Evolutionary conservation across 2,888 invertebrate genomes (phyloP).

Genomic region (Melolontha melolontha): DNA sequence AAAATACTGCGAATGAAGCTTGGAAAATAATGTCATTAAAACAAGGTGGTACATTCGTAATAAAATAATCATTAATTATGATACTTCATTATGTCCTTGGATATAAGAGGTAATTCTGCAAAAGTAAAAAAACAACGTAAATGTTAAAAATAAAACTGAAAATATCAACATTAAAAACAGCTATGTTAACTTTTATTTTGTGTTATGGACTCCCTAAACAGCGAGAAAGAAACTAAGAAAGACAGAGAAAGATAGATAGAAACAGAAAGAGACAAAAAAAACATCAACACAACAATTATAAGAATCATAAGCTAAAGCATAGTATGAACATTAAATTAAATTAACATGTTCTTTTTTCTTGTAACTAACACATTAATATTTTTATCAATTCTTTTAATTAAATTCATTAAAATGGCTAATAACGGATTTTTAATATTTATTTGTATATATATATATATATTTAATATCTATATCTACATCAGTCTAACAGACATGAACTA

Average conservation of each 20-base stretch:
- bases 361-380: conserved; percentile 1
- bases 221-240: conserved; percentile 1
- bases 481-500: conserved; percentile 57
- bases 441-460: conserved; percentile 25
- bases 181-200: not conserved
- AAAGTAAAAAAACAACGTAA: conserved; percentile 57
- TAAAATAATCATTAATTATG: conserved; percentile 48
- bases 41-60: conserved; percentile 10
- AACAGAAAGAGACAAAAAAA: conserved; percentile 13
- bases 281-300: conserved; percentile 27
- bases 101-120: conserved; percentile 61
- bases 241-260: conserved; percentile 6
- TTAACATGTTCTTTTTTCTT: conserved; percentile 23
- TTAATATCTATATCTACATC: conserved; percentile 54
- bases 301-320: conserved; percentile 21
- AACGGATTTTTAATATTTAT: conserved; percentile 44
- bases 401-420: conserved; percentile 30
- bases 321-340: not conserved
- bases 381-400: conserved; percentile 19
- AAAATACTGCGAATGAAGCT: conserved; percentile 11
- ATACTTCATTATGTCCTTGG: conserved; percentile 59
- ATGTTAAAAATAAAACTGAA: conserved; percentile 46
- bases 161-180: conserved; percentile 41
- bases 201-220: conserved; percentile 15
- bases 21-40: conserved; percentile 20